Conservation (phyloP, 2,113 vertebrate genomes). For the Perca flavescens region DNA sequence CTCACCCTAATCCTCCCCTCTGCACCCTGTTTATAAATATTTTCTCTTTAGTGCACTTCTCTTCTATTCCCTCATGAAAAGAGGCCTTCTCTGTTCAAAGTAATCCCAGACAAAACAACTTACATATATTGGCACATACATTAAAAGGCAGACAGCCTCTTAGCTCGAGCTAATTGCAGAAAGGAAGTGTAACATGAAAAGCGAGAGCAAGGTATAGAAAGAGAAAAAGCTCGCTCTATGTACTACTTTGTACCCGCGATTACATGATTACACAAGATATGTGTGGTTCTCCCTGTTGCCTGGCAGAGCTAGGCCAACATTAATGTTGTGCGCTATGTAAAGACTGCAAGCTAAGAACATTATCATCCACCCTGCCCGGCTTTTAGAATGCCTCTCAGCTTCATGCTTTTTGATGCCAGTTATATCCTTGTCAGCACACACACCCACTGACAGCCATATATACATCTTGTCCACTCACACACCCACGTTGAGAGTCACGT, state of each 20-base stretch:
- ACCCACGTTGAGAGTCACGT: conserved; percentile 4
- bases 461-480: neutral
- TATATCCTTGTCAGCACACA: conserved; percentile 40
- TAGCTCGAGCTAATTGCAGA: conserved; percentile 50
- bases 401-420: conserved; percentile 57
- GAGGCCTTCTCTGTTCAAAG: conserved; percentile 32
- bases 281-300: conserved; percentile 29
- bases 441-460: conserved; percentile 30
- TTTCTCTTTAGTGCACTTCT: conserved; percentile 26
- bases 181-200: conserved; percentile 10
- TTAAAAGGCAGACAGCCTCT: conserved; percentile 47
- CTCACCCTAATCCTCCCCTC: neutral
- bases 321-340: conserved; percentile 69
- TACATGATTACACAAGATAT: conserved; percentile 41
- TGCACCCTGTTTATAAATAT: conserved; percentile 45
- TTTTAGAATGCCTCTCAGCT: conserved; percentile 58
- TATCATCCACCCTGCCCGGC: conserved; percentile 56
- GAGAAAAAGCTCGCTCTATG: conserved; percentile 14
- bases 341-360: conserved; percentile 67
- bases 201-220: conserved; percentile 13
- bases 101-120: conserved; percentile 42
- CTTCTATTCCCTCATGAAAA: conserved; percentile 38
- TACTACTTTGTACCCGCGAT: conserved; percentile 25
- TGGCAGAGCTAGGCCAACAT: conserved; percentile 50
- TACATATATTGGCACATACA: conserved; percentile 31